phyloP scores from a whole-genome alignment of 2,113 vertebrate genomes.

The Hydrochoerus hydrochaeris region DNA sequence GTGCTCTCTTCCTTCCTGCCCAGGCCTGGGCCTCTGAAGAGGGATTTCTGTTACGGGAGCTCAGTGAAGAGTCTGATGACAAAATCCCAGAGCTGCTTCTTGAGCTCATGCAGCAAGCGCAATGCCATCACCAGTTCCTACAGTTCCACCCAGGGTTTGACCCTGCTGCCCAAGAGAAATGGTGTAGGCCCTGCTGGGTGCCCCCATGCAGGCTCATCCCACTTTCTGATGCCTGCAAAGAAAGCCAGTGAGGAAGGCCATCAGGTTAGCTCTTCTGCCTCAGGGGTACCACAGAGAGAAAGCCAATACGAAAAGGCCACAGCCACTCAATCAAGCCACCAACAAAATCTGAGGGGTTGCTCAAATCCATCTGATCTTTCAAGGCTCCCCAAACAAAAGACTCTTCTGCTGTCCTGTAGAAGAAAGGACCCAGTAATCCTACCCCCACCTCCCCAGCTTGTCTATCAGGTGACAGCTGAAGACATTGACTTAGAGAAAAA shows the following conservation, averaged over 20 bases:
- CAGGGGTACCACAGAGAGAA: conserved; percentile 83
- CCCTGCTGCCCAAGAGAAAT: background rate
- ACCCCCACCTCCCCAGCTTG: conserved; percentile 89
- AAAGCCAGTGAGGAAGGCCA: conserved; percentile 67
- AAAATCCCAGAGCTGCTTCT: background rate
- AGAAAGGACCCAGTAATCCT: conserved; percentile 87
- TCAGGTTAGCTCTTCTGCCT: conserved; percentile 82
- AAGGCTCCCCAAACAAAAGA: conserved; percentile 89
- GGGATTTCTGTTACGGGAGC: background rate
- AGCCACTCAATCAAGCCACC: background rate
- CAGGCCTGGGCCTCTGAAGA: conserved; percentile 60
- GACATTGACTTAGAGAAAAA: conserved; percentile 93
- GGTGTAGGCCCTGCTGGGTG: background rate
- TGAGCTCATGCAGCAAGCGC: background rate
- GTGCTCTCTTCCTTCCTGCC: conserved; percentile 51
- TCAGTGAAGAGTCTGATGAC: background rate
- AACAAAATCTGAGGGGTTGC: conserved; percentile 15
- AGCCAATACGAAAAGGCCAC: conserved; percentile 76
- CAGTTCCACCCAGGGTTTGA: conserved; percentile 15
- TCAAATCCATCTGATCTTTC: background rate
- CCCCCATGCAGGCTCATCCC: conserved; percentile 80
- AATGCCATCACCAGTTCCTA: conserved; percentile 70
- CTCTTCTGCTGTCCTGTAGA: conserved; percentile 85
- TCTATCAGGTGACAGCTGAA: conserved; percentile 89
- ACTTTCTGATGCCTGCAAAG: conserved; percentile 86